A percentile compares a stretch with the other conserved stretches of the same genome.
Conservation (phyloP, 2,113 vertebrate genomes). For the Oryctolagus cuniculus region mOryCun1.1 NC_091432.1:39099501-39100000, state of each 20-base stretch:
- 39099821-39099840: not conserved
- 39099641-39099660: not conserved
- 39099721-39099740: not conserved
- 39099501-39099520: not conserved
- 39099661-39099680: not conserved
- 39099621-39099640: too few relatives aligned
- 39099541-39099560: not conserved
- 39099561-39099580: not conserved
- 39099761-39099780: not conserved
- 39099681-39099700: not conserved
- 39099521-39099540: not conserved
- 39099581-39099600: not conserved
- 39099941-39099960: not conserved
- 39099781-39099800: not conserved
- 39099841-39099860: not conserved
- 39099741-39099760: not conserved
- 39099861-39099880: not conserved
- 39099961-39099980: not conserved
- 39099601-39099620: too few relatives aligned
- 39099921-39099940: not conserved
- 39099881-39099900: not conserved
- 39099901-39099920: not conserved
- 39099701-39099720: not conserved
- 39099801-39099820: not conserved
- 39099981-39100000: not conserved